Evolutionary conservation across 2,797 vertebrate species (phyloP).

Genomic region (Phrynocephalus vlangalii): DNA sequence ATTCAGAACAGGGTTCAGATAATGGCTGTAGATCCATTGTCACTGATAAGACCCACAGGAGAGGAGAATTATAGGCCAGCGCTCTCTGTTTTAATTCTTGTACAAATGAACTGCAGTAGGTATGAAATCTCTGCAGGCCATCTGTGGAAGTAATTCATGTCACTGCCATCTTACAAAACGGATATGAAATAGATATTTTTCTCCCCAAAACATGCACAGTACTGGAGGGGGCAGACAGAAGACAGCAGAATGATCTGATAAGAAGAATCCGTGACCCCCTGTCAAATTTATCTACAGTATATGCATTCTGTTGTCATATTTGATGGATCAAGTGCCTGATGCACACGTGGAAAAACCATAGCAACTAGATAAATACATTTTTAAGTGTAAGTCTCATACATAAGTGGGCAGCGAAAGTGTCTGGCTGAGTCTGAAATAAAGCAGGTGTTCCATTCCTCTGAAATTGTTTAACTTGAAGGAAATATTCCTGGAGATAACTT

Average conservation of each 20-base stretch:
- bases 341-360: slow-evolving; percentile 56
- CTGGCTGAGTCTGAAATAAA: slow-evolving; percentile 62
- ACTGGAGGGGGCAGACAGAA: slow-evolving; percentile 15
- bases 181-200: slow-evolving; percentile 59
- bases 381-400: slow-evolving; percentile 62
- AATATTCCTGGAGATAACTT: slow-evolving; percentile 60
- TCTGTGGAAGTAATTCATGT: slow-evolving; percentile 68
- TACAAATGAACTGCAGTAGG: slow-evolving; percentile 64
- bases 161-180: slow-evolving; percentile 55
- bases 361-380: slow-evolving; percentile 71
- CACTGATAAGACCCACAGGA: slow-evolving; percentile 65
- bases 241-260: slow-evolving; percentile 43
- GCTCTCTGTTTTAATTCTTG: neutral
- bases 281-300: slow-evolving; percentile 74
- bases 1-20: slow-evolving; percentile 52
- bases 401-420: slow-evolving; percentile 52
- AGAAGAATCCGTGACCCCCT: slow-evolving; percentile 66
- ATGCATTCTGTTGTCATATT: slow-evolving; percentile 68
- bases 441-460: slow-evolving; percentile 62
- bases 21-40: slow-evolving; percentile 69
- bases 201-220: slow-evolving; percentile 51
- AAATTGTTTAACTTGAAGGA: slow-evolving; percentile 70
- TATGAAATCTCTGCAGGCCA: slow-evolving; percentile 71
- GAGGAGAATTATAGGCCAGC: slow-evolving; percentile 35
- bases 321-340: slow-evolving; percentile 73